A percentile compares a stretch with the other conserved stretches of the same genome.
Evolutionary conservation across 2,113 vertebrate species (phyloP).

Genomic region (Pseudois nayaur): DNA sequence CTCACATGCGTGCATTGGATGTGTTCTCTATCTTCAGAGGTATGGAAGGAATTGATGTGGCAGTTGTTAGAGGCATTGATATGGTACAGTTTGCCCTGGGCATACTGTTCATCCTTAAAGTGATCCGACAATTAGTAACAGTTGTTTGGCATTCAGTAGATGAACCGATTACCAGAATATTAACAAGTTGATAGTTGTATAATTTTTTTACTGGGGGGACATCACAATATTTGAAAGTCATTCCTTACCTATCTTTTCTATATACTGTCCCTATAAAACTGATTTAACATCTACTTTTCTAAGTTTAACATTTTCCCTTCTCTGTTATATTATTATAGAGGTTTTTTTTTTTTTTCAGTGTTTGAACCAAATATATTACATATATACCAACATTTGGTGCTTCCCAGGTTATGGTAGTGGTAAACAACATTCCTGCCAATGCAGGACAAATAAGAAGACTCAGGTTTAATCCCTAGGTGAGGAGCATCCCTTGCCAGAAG

Average conservation of each 20-base stretch:
- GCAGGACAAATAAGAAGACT: not conserved
- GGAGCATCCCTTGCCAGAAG: no score
- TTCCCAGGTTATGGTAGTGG: not conserved
- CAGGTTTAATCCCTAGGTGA: not conserved
- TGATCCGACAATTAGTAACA: not conserved
- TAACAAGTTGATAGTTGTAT: not conserved
- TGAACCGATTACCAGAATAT: not conserved
- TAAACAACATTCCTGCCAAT: not conserved
- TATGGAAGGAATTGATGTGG: not conserved
- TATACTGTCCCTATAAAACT: not conserved
- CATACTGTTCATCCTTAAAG: not conserved
- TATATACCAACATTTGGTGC: not conserved
- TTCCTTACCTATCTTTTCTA: not conserved
- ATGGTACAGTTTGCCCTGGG: not conserved
- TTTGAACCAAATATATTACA: not conserved
- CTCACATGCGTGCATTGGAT: rapidly evolving
- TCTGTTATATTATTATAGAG: not conserved
- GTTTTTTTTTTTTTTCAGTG: not conserved
- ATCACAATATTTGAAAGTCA: not conserved
- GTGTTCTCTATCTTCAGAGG: not conserved
- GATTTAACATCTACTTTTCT: not conserved
- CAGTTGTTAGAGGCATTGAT: not conserved
- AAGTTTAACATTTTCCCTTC: not conserved
- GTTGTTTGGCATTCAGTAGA: not conserved
- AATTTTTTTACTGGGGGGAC: not conserved